Evolutionary conservation across 2,797 vertebrate species (phyloP).

Genomic region (Gallinago stenura): DNA sequence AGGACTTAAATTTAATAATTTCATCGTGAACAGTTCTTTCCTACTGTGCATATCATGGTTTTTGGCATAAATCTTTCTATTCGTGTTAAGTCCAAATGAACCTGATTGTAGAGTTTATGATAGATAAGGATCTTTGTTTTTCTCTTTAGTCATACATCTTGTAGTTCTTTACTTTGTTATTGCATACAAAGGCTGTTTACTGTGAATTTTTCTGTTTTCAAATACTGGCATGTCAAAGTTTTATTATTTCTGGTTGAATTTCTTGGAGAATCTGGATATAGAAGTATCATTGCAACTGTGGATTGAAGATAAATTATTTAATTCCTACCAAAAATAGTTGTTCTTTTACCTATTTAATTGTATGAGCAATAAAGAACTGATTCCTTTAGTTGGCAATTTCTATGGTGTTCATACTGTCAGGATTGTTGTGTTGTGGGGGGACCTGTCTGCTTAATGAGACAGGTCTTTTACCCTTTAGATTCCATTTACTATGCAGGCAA

Average conservation of each 20-base stretch:
- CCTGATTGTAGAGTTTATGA: neutral
- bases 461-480: neutral
- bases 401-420: neutral
- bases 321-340: neutral
- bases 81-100: neutral
- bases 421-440: neutral
- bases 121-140: neutral
- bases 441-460: neutral
- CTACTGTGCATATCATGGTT: neutral
- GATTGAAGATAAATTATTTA: neutral
- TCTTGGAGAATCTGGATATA: neutral
- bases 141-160: neutral
- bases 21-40: neutral
- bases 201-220: neutral
- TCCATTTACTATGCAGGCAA: neutral
- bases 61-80: neutral
- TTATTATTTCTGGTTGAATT: neutral
- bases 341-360: neutral
- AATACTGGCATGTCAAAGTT: neutral
- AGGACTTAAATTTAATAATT: rapidly evolving
- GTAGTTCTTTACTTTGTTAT: neutral
- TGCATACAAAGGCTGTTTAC: neutral
- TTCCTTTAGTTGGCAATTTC: neutral
- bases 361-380: neutral
- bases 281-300: neutral